Percentiles rank a stretch among this genome's conserved stretches.
phyloP scores from a whole-genome alignment of 2,888 invertebrate species.

The Plusia festucae region DNA sequence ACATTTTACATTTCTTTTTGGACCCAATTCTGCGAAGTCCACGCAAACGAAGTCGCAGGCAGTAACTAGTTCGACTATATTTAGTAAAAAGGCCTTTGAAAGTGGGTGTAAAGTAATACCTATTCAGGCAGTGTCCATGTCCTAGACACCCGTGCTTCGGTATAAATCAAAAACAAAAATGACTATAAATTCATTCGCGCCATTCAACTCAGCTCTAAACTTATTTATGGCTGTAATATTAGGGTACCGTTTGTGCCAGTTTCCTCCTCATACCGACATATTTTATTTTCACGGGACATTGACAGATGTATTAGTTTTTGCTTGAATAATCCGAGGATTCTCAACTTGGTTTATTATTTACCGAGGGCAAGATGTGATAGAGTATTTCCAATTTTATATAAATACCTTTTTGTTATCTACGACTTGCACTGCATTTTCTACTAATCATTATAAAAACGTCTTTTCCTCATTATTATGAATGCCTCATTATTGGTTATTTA shows the following conservation, averaged over 20 bases:
- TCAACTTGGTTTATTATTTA: background rate
- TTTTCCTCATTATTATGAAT: too few species aligned
- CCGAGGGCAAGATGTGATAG: background rate
- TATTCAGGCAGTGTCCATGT: too few species aligned
- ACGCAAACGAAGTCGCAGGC: too few species aligned
- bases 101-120: too few species aligned
- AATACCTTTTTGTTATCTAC: background rate
- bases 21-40: too few species aligned
- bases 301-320: slow-evolving; percentile 1
- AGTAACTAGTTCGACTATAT: too few species aligned
- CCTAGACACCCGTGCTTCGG: background rate
- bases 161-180: slow-evolving; percentile 7
- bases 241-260: background rate
- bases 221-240: slow-evolving; percentile 7
- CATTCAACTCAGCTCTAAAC: background rate
- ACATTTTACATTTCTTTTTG: too few species aligned
- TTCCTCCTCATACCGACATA: background rate
- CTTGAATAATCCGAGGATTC: background rate
- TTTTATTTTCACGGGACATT: slow-evolving; percentile 3
- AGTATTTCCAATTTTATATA: background rate
- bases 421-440: too few species aligned
- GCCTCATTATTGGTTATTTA: too few species aligned
- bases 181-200: slow-evolving; percentile 3
- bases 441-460: too few species aligned
- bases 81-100: too few species aligned